These are phyloP conservation scores for Leptobrachium leishanense DNA, from an alignment of 2,113 vertebrate genomes.

Conservation along the genomic window DNA sequence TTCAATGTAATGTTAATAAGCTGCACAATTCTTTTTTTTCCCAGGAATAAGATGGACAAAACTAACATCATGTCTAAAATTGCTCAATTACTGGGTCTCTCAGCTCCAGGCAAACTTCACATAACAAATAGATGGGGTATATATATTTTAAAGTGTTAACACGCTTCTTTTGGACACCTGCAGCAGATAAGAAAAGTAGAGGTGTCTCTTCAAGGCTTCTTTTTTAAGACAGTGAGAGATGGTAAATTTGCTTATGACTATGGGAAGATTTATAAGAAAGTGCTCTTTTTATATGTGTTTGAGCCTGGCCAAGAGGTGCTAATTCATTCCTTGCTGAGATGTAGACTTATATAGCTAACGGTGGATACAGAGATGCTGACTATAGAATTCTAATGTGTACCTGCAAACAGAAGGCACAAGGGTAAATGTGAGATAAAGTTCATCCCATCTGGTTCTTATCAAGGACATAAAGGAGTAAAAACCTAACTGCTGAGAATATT, in stretches of 20 bases:
- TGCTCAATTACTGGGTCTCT: background rate
- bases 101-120: background rate
- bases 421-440: conserved; percentile 28
- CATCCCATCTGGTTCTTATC: conserved; percentile 23
- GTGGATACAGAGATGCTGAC: conserved; percentile 30
- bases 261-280: background rate
- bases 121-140: background rate
- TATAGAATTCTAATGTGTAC: conserved; percentile 20
- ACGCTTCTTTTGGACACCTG: background rate
- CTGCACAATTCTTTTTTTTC: conserved; percentile 17
- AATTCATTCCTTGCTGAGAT: conserved; percentile 35
- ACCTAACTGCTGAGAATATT: conserved; percentile 12
- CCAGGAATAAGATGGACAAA: conserved; percentile 27
- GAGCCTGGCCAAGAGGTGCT: conserved; percentile 14
- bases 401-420: conserved; percentile 11
- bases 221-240: background rate
- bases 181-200: background rate
- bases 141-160: background rate
- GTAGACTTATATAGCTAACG: conserved; percentile 3
- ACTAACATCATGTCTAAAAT: conserved; percentile 5
- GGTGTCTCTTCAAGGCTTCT: background rate
- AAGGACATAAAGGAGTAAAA: conserved; percentile 13
- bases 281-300: conserved; percentile 26
- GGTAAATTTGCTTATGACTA: conserved; percentile 6
- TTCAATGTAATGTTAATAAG: conserved; percentile 22